These are phyloP conservation scores for Labeo catla DNA, from an alignment of 2,113 vertebrate genomes.

Conservation along the genomic window DNA sequence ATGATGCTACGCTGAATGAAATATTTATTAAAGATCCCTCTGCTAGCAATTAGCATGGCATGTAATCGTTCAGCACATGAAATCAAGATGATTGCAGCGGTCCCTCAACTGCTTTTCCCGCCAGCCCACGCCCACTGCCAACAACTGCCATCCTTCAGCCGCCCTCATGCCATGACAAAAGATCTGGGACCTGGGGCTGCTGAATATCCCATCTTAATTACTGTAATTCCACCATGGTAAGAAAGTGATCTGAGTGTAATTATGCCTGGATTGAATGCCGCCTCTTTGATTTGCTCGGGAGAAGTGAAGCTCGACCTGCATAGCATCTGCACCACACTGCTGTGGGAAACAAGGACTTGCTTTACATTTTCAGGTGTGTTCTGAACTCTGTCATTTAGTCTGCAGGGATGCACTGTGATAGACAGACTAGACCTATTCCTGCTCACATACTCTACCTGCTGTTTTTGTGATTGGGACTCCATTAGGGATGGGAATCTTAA, in stretches of 20 bases:
- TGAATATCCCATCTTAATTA: constrained; percentile 77
- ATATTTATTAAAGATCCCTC: constrained; percentile 87
- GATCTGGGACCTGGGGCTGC: constrained; percentile 66
- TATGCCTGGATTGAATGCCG: constrained; percentile 53
- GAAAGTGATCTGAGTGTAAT: constrained; percentile 57
- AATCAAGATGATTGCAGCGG: constrained; percentile 78
- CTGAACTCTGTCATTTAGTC: background rate
- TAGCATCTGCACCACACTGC: constrained; percentile 30
- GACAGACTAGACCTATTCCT: background rate
- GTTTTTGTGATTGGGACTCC: background rate
- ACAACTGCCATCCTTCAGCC: constrained; percentile 38
- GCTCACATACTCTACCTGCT: background rate
- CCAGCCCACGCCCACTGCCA: constrained; percentile 56
- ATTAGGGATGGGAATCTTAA: too few relatives aligned
- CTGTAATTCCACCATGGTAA: constrained; percentile 61
- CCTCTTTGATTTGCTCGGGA: constrained; percentile 58
- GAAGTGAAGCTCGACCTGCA: constrained; percentile 46
- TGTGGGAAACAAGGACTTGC: constrained; percentile 9
- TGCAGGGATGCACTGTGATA: background rate
- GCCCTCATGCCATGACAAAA: constrained; percentile 71
- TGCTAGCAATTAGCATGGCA: constrained; percentile 83
- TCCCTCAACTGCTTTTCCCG: constrained; percentile 63
- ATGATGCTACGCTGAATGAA: constrained; percentile 81
- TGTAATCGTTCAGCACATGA: constrained; percentile 79
- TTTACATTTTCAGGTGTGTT: constrained; percentile 18